Base-by-base conservation (phyloP, 2,797 vertebrate species). In the Vespertilio murinus region DNA sequence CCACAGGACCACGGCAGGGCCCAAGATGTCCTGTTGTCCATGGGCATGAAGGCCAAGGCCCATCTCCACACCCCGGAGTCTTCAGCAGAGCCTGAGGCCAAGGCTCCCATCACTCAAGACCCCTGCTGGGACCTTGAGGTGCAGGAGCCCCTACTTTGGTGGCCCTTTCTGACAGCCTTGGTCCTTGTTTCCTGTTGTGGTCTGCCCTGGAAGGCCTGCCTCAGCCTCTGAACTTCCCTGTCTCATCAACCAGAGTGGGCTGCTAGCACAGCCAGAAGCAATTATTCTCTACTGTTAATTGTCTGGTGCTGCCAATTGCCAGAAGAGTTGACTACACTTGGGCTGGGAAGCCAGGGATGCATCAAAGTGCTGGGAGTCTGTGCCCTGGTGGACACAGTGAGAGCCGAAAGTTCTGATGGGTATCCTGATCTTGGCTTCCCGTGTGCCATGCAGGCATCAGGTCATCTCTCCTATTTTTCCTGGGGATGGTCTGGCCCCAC, bases 201-300 rank as follows among this genome's bases (percentile, higher is more conserved):
- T 80, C 56, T 45, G 59, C 10, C 67, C n/a, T 20, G 10, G 56
- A 30, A 91, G 33, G 38, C 52, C 65, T 8, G 49, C 30, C n/a
- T 78, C 49, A 11, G 64, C 74, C 71, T 78, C 69, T 33, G 90
- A 95, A 65, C 88, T 94, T 81, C 54, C 77, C 79, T 38, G 9
- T 90, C 65, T 96, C 91, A 95, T 96, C 81, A 91, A 70, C 65
- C 49, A 67, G 56, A 96, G 88, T 96, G 92, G 80, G 73, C 42
- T 83, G 91, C 64, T 97, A 95, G 94, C 92, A 93, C 17, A 8
- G 42, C 52, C 38, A 17, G 30, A 74, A 88, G 85, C 88, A 89
- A 71, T 91, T 91, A 89, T 42, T 73, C 47, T 81, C 45, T 16
- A 54, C 61, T 87, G 89, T 88, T 96, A 91, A 96, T 93, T 94